Base-by-base conservation (phyloP, 1,140 invertebrate species). In the Drosophila auraria region DNA sequence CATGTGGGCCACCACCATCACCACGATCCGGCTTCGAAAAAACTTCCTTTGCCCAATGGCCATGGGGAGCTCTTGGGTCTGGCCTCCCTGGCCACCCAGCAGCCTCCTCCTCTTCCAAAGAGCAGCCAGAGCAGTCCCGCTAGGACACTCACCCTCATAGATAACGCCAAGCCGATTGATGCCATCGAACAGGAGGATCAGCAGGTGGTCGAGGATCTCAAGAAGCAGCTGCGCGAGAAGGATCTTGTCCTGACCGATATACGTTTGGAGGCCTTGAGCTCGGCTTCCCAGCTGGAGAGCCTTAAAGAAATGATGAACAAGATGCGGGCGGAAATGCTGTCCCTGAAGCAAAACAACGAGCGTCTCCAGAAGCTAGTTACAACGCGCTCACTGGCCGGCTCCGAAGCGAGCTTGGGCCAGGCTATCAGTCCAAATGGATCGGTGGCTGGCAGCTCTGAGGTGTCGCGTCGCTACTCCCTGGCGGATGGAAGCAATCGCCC, bases 161-260 rank as follows among this genome's bases (percentile, higher is more conserved):
- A 93, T 61, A 93, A 93, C 68, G 92, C 92, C 25, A 93, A 93
- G 60, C 92, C 92, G 40, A 92, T 93, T 36, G 92, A 93, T 82
- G 91, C 92, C 66, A 93, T 93, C 27, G 92, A 93, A 0, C 71
- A 75, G 47, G 90, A 93, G 44, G 87, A 93, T 20, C 89, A 89
- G 59, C 92, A 93, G 47, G 89, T 96, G 80, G 97, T 99, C 1
- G 96, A 97, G 75, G 97, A 99, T 76, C 93, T 99, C 73, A 97
- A 97, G 92, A 97, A 98, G 90, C 98, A 99, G 91, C 93, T 99
- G 38, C 94, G 98, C 50, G 98, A 99, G 90, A 99, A 99, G 93
- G 98, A 99, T 93, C 96, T 99, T 78, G 98, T 98, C 20, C 93
- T 99, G 61, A 99, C 98, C 0, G 99, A 99, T 91, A 99, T 99